Conservation (phyloP, 1,140 invertebrate species). For the Penaeus japonicus region DNA sequence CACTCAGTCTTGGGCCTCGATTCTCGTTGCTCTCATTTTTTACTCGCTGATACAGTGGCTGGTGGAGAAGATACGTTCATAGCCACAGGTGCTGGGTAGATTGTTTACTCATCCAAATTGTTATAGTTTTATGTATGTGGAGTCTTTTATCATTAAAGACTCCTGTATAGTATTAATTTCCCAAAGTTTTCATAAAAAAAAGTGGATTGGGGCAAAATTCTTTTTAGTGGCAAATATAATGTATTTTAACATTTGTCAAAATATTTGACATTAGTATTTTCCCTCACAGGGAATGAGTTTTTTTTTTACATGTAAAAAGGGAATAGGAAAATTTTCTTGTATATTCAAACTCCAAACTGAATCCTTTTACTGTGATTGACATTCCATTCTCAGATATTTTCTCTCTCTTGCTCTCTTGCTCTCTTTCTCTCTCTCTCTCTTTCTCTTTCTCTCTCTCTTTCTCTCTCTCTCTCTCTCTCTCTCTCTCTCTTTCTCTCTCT, state of each 20-base stretch:
- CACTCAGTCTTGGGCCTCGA: conserved; percentile 42
- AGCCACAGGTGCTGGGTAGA: neutral
- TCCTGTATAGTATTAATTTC: neutral
- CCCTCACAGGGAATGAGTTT: too few species aligned
- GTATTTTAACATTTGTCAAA: too few species aligned
- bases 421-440: conserved; percentile 16
- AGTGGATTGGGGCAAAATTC: too few species aligned
- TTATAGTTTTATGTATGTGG: neutral
- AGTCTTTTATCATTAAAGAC: neutral
- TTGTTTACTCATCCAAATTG: neutral
- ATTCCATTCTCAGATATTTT: neutral
- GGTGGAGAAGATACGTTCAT: conserved; percentile 27
- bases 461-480: neutral
- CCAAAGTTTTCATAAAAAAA: too few species aligned
- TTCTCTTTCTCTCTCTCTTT: neutral
- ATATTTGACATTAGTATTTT: too few species aligned
- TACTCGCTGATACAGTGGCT: conserved; percentile 48
- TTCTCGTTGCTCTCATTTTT: conserved; percentile 45
- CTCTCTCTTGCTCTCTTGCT: neutral
- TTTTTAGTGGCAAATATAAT: too few species aligned
- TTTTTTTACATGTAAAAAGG: too few species aligned
- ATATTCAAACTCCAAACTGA: neutral
- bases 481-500: neutral
- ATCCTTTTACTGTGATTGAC: neutral
- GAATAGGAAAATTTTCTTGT: neutral